phyloP scores from a whole-genome alignment of 2,888 invertebrate genomes.

The Thecocarcelia acutangulata region DNA sequence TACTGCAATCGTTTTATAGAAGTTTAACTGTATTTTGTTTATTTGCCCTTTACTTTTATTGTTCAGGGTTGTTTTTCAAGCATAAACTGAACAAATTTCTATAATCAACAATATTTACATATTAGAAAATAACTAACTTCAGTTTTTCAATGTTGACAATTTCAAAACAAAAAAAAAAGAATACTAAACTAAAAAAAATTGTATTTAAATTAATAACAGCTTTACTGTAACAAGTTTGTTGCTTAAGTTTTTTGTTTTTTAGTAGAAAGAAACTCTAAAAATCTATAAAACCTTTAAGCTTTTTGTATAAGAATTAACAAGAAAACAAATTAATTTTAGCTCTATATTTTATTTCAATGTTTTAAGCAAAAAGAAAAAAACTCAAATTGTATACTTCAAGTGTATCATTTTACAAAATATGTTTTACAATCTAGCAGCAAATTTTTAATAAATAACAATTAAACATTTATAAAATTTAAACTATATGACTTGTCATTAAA shows the following conservation, averaged over 20 bases:
- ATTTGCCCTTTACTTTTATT: too few relatives aligned
- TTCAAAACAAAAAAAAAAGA: too few relatives aligned
- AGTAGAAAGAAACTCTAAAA: background rate
- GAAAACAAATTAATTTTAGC: background rate
- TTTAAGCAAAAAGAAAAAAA: background rate
- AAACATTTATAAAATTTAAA: slow-evolving; percentile 5
- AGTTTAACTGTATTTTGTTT: too few relatives aligned
- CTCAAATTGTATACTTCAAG: background rate
- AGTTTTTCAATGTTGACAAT: too few relatives aligned
- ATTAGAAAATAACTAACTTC: too few relatives aligned
- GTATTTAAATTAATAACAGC: background rate
- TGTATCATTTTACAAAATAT: background rate
- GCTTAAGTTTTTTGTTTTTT: slow-evolving; percentile 16
- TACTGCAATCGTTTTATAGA: too few relatives aligned
- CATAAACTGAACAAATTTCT: too few relatives aligned
- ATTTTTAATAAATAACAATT: background rate
- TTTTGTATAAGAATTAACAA: background rate
- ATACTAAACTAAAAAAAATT: background rate
- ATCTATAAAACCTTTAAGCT: background rate
- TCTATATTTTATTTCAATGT: background rate
- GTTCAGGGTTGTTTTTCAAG: too few relatives aligned
- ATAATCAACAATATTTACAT: too few relatives aligned
- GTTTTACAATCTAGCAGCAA: background rate
- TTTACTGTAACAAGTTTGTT: slow-evolving; percentile 8
- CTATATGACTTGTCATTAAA: slow-evolving; percentile 15